Base-by-base conservation (phyloP, 1,140 invertebrate species). In the Eciton burchellii region DNA sequence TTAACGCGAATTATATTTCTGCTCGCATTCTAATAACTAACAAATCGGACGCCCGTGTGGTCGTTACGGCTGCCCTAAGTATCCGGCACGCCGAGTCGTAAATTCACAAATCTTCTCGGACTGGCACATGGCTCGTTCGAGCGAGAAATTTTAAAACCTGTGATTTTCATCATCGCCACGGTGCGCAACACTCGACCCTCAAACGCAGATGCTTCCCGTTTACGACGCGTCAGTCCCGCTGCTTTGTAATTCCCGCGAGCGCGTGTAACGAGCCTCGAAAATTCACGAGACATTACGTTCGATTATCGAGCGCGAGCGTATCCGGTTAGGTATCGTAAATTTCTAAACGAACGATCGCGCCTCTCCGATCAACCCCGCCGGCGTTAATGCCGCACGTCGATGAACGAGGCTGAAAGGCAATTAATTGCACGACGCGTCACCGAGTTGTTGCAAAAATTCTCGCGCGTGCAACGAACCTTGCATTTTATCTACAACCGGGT, bases 241-340 rank as follows among this genome's bases (percentile, higher is more conserved):
- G 49, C 63, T 79, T 79, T 79, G 63, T 79, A 79, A 79, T 79
- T 79, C 63, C 29, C 74, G 49, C 12, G 26, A 16, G 63, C 63
- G 63, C 74, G 63, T 21, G 74, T 70, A 79, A 79, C 74, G 63
- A 79, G 74, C 74, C 41, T 70, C 74, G 74, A 79, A 79, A 79
- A 79, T 79, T 79, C 74, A 79, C 74, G 74, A 79, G 74, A 79
- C 74, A 79, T 79, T 79, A 79, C 74, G 74, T 79, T 79, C 74
- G 74, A 79, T 79, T 79, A 79, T 79, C 65, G 63, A 26, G 35
- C 63, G 63, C 60, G 49, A n/a, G 65, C 57, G 62, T 60, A 77
- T 77, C 49, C 63, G 74, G 74, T 79, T 70, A 29, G 49, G 74
- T 70, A 70, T 45, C 74, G 74, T 79, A 79, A 79, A 79, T 79